Percentiles rank a stretch among this genome's conserved stretches.
Evolutionary conservation across 2,797 vertebrate genomes (phyloP).

Genomic region (Fistularia commersonii): DNA sequence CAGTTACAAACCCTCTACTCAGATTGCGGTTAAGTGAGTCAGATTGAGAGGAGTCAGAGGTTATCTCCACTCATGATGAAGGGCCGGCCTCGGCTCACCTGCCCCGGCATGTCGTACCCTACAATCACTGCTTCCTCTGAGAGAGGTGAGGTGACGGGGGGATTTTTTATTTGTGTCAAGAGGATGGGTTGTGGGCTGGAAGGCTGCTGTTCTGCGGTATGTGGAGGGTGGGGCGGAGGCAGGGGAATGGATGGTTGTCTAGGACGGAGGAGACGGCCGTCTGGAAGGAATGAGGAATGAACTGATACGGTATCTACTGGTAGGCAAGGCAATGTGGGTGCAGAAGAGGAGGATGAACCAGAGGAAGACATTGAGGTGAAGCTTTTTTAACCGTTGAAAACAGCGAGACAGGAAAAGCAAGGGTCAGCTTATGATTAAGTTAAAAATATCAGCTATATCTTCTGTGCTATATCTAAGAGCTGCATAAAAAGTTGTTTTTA

Average conservation of each 20-base stretch:
- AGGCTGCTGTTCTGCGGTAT: constrained; percentile 47
- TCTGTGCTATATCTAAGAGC: neutral
- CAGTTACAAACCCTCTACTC: too few relatives aligned
- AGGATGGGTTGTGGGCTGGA: constrained; percentile 30
- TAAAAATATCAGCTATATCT: neutral
- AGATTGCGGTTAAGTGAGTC: constrained; percentile 11
- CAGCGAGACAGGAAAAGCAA: too few relatives aligned
- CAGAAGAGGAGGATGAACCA: neutral
- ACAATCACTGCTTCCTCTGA: constrained; percentile 27
- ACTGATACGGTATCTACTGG: constrained; percentile 13
- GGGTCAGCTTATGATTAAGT: too few relatives aligned
- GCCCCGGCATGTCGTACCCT: constrained; percentile 35
- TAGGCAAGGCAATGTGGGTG: neutral
- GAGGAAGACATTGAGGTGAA: too few relatives aligned
- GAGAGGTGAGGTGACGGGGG: constrained; percentile 6
- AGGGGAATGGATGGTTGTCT: constrained; percentile 26
- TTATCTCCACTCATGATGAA: constrained; percentile 46
- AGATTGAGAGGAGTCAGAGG: constrained; percentile 33
- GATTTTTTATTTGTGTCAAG: constrained; percentile 17
- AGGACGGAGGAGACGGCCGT: constrained; percentile 11
- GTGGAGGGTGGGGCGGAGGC: constrained; percentile 40
- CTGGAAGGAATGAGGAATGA: constrained; percentile 29
- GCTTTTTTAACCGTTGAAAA: too few relatives aligned
- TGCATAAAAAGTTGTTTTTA: neutral
- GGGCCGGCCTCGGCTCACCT: constrained; percentile 29